Evolutionary conservation across 1,140 invertebrate genomes (phyloP).

Genomic region (Drosophila arawakana): DNA sequence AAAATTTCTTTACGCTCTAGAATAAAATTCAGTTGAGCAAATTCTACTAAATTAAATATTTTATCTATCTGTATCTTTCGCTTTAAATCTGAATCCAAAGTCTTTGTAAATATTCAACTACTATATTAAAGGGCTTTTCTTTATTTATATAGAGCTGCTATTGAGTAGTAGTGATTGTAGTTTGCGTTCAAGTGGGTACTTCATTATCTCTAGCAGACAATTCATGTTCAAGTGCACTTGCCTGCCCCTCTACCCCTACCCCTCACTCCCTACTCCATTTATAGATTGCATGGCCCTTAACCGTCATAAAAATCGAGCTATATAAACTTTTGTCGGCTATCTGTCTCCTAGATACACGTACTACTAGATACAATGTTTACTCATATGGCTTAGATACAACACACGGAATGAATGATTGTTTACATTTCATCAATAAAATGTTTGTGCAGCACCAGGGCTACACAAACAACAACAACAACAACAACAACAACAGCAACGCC

Average conservation of each 20-base stretch:
- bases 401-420: constrained; percentile 53
- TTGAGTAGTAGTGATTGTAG: background rate
- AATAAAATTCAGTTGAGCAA: too few relatives aligned
- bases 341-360: constrained; percentile 37
- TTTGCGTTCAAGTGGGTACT: constrained; percentile 20
- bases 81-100: too few relatives aligned
- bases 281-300: too few relatives aligned
- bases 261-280: too few relatives aligned
- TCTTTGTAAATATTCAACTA: too few relatives aligned
- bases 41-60: too few relatives aligned
- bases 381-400: background rate
- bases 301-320: background rate
- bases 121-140: too few relatives aligned
- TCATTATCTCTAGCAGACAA: constrained; percentile 39
- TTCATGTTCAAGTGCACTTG: constrained; percentile 34
- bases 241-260: constrained; percentile 1
- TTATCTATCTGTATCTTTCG: too few relatives aligned
- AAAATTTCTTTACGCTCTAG: too few relatives aligned
- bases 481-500: constrained; percentile 23
- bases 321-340: constrained; percentile 6
- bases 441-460: constrained; percentile 56
- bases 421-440: constrained; percentile 76
- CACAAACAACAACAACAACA: constrained; percentile 32
- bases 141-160: background rate
- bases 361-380: constrained; percentile 23